A percentile compares a stretch with the other conserved stretches of the same genome.
phyloP scores from a whole-genome alignment of 2,797 vertebrate species.

The Loriculus beryllinus region DNA sequence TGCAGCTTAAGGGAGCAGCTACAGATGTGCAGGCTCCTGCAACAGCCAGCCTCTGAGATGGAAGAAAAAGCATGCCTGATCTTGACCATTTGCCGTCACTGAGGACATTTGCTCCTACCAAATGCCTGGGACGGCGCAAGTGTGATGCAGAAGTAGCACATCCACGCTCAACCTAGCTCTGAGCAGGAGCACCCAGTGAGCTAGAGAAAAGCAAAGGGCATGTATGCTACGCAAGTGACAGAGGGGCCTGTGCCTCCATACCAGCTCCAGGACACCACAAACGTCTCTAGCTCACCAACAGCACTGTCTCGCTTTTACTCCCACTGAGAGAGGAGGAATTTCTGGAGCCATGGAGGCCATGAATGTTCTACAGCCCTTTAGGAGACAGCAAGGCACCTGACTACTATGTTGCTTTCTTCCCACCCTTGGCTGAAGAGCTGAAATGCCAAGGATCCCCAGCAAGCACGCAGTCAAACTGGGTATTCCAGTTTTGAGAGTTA shows the following conservation, averaged over 20 bases:
- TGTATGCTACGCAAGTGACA: fast-evolving
- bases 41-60: fast-evolving
- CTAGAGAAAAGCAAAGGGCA: not conserved
- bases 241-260: fast-evolving
- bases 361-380: not conserved
- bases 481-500: not conserved
- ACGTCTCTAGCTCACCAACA: not conserved
- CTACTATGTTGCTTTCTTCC: not conserved
- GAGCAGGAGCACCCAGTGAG: not conserved
- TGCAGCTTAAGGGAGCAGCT: not conserved
- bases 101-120: not conserved
- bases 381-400: not conserved
- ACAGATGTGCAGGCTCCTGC: not conserved
- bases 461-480: not conserved
- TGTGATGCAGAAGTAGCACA: fast-evolving
- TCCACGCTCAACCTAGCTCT: not conserved
- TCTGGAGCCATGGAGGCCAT: not conserved
- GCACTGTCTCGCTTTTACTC: too few species aligned
- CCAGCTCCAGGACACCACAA: fast-evolving
- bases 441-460: not conserved
- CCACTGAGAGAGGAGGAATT: not conserved
- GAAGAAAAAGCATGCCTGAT: not conserved
- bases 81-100: fast-evolving
- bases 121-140: not conserved
- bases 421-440: not conserved